phyloP scores from a whole-genome alignment of 2,888 invertebrate species.

The Conus canariensis region DNA sequence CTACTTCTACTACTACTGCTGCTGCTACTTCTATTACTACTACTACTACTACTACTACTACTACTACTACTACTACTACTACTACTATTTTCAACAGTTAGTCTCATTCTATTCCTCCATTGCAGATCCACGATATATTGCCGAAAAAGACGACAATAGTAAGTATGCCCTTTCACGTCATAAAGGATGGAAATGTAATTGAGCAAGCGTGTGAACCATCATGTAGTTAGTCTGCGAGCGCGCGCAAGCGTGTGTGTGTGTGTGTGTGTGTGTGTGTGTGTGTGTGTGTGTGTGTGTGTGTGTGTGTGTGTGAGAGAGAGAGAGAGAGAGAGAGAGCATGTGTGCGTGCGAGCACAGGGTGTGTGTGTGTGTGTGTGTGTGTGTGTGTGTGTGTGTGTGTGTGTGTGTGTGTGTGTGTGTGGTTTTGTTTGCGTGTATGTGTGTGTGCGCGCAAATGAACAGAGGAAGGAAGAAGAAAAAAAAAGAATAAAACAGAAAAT shows the following conservation, averaged over 20 bases:
- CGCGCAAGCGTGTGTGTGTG: background rate
- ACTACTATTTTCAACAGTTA: too few species aligned
- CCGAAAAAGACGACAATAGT: conserved; percentile 56
- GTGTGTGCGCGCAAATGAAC: too few species aligned
- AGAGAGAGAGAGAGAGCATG: too few species aligned
- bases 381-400: background rate
- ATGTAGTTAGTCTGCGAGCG: background rate
- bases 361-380: background rate
- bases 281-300: background rate
- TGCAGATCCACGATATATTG: conserved; percentile 55
- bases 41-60: too few species aligned
- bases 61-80: too few species aligned
- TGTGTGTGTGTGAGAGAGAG: too few species aligned
- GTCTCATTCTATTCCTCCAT: background rate
- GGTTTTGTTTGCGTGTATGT: too few species aligned
- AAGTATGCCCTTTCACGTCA: conserved; percentile 31
- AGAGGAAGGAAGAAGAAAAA: too few species aligned
- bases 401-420: background rate
- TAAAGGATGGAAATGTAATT: too few species aligned
- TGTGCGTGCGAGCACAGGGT: background rate
- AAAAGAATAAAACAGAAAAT: too few species aligned
- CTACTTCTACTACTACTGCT: too few species aligned
- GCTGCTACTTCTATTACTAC: too few species aligned
- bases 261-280: conserved; percentile 5
- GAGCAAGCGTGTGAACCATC: background rate